Evolutionary conservation across 1,140 invertebrate species (phyloP).

Genomic region (Drosophila setifemur): DNA sequence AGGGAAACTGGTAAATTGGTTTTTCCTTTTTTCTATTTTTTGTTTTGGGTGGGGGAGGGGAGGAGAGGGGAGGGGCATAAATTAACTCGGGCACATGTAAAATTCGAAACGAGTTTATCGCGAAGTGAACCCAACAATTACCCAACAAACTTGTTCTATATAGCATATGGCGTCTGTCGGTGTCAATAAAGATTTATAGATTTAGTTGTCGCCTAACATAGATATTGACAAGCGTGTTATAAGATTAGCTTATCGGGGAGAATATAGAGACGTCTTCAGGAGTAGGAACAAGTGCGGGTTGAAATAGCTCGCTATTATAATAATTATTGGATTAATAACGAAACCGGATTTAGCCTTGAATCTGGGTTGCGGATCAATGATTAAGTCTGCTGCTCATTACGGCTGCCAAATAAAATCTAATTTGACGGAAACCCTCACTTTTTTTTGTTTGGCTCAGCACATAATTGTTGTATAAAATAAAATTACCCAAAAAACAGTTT

Average conservation of each 20-base stretch:
- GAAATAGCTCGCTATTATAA: background rate
- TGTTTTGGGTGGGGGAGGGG: background rate
- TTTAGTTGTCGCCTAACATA: constrained; percentile 31
- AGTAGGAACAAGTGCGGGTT: constrained; percentile 4
- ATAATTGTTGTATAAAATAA: constrained; percentile 42
- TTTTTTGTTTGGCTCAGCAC: background rate
- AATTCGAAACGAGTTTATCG: constrained; percentile 49
- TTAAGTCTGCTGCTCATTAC: constrained; percentile 7
- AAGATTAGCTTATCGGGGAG: constrained; percentile 32
- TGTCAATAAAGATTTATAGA: constrained; percentile 25
- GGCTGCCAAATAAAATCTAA: constrained; percentile 37
- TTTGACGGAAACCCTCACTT: constrained; percentile 25
- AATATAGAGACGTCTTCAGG: constrained; percentile 16
- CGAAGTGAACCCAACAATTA: constrained; percentile 45
- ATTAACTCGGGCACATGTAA: constrained; percentile 37
- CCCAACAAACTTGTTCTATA: constrained; percentile 41
- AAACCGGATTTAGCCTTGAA: constrained; percentile 17
- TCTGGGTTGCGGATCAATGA: constrained; percentile 6
- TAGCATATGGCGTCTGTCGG: constrained; percentile 10
- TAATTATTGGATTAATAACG: constrained; percentile 18
- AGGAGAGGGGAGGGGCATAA: constrained; percentile 16
- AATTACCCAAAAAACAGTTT: constrained; percentile 11
- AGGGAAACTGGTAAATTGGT: constrained; percentile 42
- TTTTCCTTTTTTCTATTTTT: background rate
- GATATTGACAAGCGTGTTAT: constrained; percentile 44